Evolutionary conservation across 2,113 vertebrate species (phyloP).

Genomic region (Antennarius striatus): DNA sequence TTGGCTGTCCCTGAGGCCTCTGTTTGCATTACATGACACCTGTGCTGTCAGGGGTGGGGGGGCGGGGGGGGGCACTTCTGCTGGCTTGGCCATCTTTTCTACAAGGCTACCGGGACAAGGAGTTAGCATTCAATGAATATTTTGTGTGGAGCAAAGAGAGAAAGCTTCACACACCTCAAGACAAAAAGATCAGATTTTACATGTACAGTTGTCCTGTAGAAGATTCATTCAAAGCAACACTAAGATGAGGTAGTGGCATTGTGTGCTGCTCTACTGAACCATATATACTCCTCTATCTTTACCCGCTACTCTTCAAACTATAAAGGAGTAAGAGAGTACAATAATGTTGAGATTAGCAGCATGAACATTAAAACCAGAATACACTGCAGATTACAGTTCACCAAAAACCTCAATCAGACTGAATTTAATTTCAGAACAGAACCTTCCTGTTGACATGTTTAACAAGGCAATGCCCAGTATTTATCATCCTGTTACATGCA

Average conservation of each 20-base stretch:
- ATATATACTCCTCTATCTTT: not conserved
- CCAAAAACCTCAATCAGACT: slow-evolving; percentile 35
- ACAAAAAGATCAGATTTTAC: slow-evolving; percentile 34
- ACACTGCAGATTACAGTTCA: slow-evolving; percentile 39
- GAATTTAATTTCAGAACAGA: slow-evolving; percentile 47
- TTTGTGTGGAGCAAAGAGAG: slow-evolving; percentile 6
- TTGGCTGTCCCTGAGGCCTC: slow-evolving; percentile 21
- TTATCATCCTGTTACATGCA: slow-evolving; percentile 27
- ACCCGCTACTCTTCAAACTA: slow-evolving; percentile 10
- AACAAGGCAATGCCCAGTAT: slow-evolving; percentile 35
- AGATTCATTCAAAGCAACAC: not conserved
- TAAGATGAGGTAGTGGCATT: not conserved
- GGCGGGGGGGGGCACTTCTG: not conserved
- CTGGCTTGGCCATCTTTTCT: slow-evolving; percentile 9
- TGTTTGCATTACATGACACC: slow-evolving; percentile 42
- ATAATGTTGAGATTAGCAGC: not conserved
- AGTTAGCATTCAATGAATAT: too few species aligned
- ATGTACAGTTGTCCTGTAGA: slow-evolving; percentile 2
- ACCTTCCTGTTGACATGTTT: slow-evolving; percentile 10
- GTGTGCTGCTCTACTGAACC: not conserved
- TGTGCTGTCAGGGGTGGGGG: slow-evolving; percentile 31
- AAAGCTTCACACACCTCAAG: slow-evolving; percentile 12
- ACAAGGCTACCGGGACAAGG: not conserved
- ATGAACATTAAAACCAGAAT: slow-evolving; percentile 34
- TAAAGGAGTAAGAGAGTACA: slow-evolving; percentile 7